Base-by-base conservation (phyloP, 2,113 vertebrate species). In the Apteryx owenii region DNA sequence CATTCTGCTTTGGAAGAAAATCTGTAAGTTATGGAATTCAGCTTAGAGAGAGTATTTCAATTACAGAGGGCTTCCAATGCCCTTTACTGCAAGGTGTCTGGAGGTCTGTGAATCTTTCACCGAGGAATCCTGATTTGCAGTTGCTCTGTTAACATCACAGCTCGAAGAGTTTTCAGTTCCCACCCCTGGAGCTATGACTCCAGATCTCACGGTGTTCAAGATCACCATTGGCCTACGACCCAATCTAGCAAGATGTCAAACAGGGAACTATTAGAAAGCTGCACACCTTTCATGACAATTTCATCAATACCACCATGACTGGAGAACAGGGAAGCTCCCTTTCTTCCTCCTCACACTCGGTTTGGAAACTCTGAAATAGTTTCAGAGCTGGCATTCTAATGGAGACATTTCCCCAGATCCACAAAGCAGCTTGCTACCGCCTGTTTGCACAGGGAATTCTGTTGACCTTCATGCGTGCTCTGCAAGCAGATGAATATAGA, bases 401-500 rank as follows among this genome's bases (percentile, higher is more conserved):
- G 72, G 33, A 48, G 42, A 51, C 29, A 38, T 28, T 22, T 44
- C 46, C 23, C 6, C 28, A 69, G 42, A 33, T 31, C 10, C 23
- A 51, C 18, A 56, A 72, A 92, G 60, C 31, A 68, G 38, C 56
- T 65, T 0, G 0, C 1, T 36, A 19, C 40, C 0, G 1, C 5
- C 25, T 54, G 1, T 23, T 51, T n/a, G 58, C 64, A 54, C 1
- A 5, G 33, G 44, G 54, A 50, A 33, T 68, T n/a, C 79, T 50
- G 31, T 29, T 62, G 75, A 44, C 19, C 26, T 54, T 81, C 26
- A 40, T 0, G 0, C 2, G 1, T 48, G 28, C 14, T 53, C 66
- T 75, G 53, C 10, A 26, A 26, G 38, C 10, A 81, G 29, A n/a
- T 31, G 19, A n/a, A n/a, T 3, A 9, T 1, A 9, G 31, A 46